Percentiles rank a stretch among this genome's conserved stretches.
phyloP scores from a whole-genome alignment of 2,797 vertebrate species.

The Lacerta bilineata region DNA sequence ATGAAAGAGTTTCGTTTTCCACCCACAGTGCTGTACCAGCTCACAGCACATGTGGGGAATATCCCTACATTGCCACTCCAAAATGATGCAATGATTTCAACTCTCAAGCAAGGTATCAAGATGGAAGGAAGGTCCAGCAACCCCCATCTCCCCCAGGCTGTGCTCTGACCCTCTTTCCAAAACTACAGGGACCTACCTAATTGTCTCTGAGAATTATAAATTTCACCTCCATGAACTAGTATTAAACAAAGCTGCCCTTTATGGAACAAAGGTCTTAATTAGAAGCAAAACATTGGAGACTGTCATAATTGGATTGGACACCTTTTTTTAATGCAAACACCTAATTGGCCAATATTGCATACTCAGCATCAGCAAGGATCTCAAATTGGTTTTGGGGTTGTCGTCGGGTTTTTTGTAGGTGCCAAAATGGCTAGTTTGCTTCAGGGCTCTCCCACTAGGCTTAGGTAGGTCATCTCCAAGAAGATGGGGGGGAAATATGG shows the following conservation, averaged over 20 bases:
- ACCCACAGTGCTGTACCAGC: neutral
- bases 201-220: constrained; percentile 6
- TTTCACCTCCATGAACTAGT: neutral
- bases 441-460: constrained; percentile 23
- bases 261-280: constrained; percentile 23
- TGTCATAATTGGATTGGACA: neutral
- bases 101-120: neutral
- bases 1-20: neutral
- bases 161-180: neutral
- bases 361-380: constrained; percentile 1
- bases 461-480: constrained; percentile 30
- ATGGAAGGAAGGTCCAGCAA: neutral
- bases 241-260: rapidly evolving
- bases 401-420: neutral
- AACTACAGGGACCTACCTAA: neutral
- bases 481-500: constrained; percentile 29
- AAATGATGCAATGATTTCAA: neutral
- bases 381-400: neutral
- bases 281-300: constrained; percentile 22
- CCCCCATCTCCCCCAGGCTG: neutral
- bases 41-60: neutral
- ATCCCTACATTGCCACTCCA: neutral
- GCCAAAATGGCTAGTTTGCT: constrained; percentile 6
- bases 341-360: constrained; percentile 25
- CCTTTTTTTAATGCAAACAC: neutral